Conservation (phyloP, 2,888 invertebrate genomes). For the Uloborus plumipes region DNA sequence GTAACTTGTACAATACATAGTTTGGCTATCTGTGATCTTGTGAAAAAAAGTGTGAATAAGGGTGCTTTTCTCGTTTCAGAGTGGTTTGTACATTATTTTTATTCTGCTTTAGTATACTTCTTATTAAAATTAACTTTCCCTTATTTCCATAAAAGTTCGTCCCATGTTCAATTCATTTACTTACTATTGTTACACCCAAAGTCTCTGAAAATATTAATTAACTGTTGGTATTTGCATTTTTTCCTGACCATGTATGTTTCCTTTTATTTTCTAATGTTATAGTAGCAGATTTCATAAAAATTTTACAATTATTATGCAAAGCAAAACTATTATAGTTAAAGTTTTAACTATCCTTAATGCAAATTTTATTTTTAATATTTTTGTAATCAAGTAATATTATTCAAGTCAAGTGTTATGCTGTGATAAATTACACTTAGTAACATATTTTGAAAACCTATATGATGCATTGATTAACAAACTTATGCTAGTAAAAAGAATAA, state of each 20-base stretch:
- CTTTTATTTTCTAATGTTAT: not conserved
- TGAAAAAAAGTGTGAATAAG: too few relatives aligned
- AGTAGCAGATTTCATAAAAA: not conserved
- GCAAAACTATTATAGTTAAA: not conserved
- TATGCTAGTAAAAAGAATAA: not conserved
- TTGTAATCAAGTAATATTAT: not conserved
- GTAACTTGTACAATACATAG: too few relatives aligned
- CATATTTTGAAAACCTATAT: not conserved
- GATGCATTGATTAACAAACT: conserved; percentile 2
- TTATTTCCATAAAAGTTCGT: too few relatives aligned
- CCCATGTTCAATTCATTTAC: too few relatives aligned
- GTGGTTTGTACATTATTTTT: too few relatives aligned
- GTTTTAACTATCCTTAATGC: not conserved
- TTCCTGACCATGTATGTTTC: not conserved
- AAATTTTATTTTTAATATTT: not conserved
- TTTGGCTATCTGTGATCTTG: too few relatives aligned
- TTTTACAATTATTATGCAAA: not conserved
- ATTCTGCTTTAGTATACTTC: too few relatives aligned
- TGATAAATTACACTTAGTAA: conserved; percentile 2
- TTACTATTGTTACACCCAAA: too few relatives aligned
- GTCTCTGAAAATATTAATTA: too few relatives aligned
- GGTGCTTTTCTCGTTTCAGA: too few relatives aligned
- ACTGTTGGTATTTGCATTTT: too few relatives aligned
- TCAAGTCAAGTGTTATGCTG: not conserved
- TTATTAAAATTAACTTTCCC: too few relatives aligned